Conservation (phyloP, 1,140 invertebrate species). For the Portunus trituberculatus region DNA sequence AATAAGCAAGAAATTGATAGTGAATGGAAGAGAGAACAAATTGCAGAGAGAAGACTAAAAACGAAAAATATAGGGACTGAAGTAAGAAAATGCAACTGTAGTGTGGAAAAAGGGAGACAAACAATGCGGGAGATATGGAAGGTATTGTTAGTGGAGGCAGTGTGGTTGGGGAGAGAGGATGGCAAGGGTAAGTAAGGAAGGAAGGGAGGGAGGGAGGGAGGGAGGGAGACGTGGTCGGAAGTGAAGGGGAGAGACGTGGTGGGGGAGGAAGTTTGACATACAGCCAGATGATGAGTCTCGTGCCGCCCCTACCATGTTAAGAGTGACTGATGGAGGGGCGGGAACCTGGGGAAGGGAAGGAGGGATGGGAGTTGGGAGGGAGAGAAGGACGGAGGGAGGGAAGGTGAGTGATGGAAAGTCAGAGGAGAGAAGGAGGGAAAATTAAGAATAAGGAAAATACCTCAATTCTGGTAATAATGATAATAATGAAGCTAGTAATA, state of each 20-base stretch:
- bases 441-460: not conserved
- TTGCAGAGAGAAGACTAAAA: not conserved
- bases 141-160: not conserved
- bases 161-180: not conserved
- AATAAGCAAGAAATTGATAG: too few relatives aligned
- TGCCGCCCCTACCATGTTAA: conserved; percentile 51
- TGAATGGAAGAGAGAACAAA: too few relatives aligned
- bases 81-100: not conserved
- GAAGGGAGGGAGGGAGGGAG: not conserved
- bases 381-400: not conserved
- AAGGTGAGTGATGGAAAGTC: not conserved
- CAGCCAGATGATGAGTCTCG: conserved; percentile 17
- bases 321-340: conserved; percentile 48
- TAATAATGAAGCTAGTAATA: conserved; percentile 3
- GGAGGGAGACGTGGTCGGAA: not conserved
- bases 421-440: not conserved
- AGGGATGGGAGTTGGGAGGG: not conserved
- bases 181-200: not conserved
- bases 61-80: not conserved
- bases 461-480: not conserved
- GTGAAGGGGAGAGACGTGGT: not conserved
- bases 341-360: not conserved
- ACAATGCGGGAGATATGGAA: not conserved
- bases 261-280: conserved; percentile 46
- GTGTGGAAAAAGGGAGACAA: too few relatives aligned